Percentiles rank a stretch among this genome's conserved stretches.
phyloP scores from a whole-genome alignment of 2,888 invertebrate species.

The Patella pellucida region DNA sequence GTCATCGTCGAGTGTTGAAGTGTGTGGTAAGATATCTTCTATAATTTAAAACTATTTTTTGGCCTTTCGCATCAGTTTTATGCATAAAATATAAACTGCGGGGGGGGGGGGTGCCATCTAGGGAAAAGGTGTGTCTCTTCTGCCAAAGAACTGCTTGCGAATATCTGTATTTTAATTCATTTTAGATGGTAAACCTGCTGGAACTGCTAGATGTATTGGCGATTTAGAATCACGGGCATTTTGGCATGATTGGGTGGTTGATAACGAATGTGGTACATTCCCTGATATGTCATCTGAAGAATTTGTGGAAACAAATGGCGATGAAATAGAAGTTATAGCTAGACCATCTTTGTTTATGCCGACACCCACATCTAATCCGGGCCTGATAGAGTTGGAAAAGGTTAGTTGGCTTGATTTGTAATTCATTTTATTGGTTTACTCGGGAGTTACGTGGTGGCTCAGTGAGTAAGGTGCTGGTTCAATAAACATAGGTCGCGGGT shows the following conservation, averaged over 20 bases:
- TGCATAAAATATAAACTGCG: no score
- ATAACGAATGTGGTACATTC: slow-evolving; percentile 23
- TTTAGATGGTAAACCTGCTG: slow-evolving; percentile 36
- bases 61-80: no score
- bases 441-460: no score
- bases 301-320: slow-evolving; percentile 19
- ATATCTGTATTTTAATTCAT: neutral
- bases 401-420: neutral
- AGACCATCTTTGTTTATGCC: neutral
- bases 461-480: no score
- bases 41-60: no score
- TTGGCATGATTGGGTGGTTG: slow-evolving; percentile 48
- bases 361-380: slow-evolving; percentile 13
- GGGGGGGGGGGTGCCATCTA: no score
- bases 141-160: neutral
- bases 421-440: no score
- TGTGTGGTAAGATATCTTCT: slow-evolving; percentile 33
- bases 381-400: slow-evolving; percentile 24
- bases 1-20: slow-evolving; percentile 34
- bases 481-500: no score
- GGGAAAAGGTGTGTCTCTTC: no score
- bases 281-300: slow-evolving; percentile 9
- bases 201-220: slow-evolving; percentile 52
- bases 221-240: slow-evolving; percentile 50
- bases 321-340: slow-evolving; percentile 17